Evolutionary conservation across 2,888 invertebrate genomes (phyloP), one percentile per base, ranked within the genome.

Genomic region (Linnaemya vulpina): DNA sequence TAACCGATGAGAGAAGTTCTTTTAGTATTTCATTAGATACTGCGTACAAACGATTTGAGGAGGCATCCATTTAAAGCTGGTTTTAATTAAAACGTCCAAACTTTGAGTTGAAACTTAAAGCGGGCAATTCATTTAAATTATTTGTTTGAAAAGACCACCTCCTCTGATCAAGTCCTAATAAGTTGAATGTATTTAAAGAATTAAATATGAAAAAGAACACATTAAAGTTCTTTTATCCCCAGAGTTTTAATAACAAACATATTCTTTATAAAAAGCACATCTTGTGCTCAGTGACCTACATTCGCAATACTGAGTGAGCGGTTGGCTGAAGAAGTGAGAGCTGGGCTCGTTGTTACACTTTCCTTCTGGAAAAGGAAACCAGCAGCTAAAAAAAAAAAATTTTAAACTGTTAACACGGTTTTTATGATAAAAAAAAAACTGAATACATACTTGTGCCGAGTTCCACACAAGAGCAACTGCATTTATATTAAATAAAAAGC

Each of bases 201-300:
- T 40, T 40, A 40, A 40, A 40, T 30, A 30, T 3, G 2, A 30
- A 30, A 49, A 17, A 7, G 0, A 51, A 9, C 10, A 17, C 5
- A 51, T 17, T 51, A 25, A 25, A 13, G 8, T 5, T 7, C 3
- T 25, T 55, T 55, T 55, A 30, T 25, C 15, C 25, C 62, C 40
- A 13, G 11, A 67, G 15, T 8, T 76, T 67, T 8, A 38, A 55
- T 49, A 68, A 71, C 5, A 22, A 43, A 5, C 13, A 49, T 25
- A 11, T 22, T n/a, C 15, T 10, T 67, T 43, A 20, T 13, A 77
- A 20, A 51, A 17, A 77, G n/a, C n/a, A 15, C 49, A 68, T 68
- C 60, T 49, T 68, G 22, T 68, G 70, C 8, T 60, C 77, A 51
- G 70, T 78, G 77, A 78, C 77, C 77, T 78, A 70, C 40, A 70